Evolutionary conservation across 2,113 vertebrate species (phyloP).

Genomic region (Bos javanicus): DNA sequence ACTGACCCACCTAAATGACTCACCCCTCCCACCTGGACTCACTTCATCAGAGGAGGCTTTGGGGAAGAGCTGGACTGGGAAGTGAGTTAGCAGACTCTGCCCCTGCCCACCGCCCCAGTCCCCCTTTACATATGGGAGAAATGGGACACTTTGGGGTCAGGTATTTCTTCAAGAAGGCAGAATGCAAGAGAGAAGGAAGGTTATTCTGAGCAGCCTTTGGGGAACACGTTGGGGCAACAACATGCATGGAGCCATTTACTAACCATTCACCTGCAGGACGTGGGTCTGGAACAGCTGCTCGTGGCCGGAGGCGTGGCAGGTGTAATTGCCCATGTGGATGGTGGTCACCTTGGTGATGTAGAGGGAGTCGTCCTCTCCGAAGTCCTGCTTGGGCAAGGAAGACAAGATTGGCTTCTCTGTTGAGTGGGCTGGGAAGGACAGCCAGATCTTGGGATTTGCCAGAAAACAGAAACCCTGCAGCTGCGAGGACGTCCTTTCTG

Average conservation of each 20-base stretch:
- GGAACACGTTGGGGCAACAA: slow-evolving; percentile 64
- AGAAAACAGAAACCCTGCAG: not conserved
- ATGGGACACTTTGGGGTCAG: not conserved
- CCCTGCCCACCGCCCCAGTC: not conserved
- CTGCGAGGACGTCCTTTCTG: rapidly evolving
- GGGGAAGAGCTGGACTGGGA: not conserved
- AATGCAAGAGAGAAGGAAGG: not conserved
- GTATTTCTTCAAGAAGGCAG: not conserved
- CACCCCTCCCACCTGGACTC: not conserved
- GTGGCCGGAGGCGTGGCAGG: slow-evolving; percentile 94
- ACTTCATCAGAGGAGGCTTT: not conserved
- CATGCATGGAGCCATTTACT: slow-evolving; percentile 86
- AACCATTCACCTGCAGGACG: slow-evolving; percentile 99
- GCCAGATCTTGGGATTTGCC: not conserved
- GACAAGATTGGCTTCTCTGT: slow-evolving; percentile 39
- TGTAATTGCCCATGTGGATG: slow-evolving; percentile 98
- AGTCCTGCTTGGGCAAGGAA: slow-evolving; percentile 87
- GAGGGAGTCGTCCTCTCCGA: slow-evolving; percentile 94
- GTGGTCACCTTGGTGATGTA: slow-evolving; percentile 99
- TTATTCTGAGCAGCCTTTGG: not conserved
- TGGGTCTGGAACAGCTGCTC: slow-evolving; percentile 96
- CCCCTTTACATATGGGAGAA: not conserved
- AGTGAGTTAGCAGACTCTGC: no score
- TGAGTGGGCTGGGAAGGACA: not conserved
- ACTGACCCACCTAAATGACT: not conserved